Percentiles rank a stretch among this genome's conserved stretches.
Conservation (phyloP, 2,113 vertebrate genomes). For the Machaerirhynchus nigripectus region DNA sequence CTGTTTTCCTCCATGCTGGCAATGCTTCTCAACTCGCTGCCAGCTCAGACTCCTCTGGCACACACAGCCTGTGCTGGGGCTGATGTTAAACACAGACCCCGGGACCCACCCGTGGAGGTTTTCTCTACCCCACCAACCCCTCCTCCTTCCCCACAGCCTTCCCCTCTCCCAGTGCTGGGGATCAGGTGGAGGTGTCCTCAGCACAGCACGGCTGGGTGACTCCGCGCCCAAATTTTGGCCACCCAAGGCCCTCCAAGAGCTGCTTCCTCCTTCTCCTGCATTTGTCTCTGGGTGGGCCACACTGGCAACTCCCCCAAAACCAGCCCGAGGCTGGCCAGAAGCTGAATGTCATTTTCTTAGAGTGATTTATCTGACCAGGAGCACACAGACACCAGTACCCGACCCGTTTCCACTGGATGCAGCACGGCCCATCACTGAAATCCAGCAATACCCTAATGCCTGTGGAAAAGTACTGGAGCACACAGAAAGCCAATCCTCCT, state of each 20-base stretch:
- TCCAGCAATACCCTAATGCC: not conserved
- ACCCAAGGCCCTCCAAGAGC: not conserved
- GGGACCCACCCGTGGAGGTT: not conserved
- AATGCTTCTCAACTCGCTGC: not conserved
- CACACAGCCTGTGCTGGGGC: not conserved
- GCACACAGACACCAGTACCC: not conserved
- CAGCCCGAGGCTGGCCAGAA: not conserved
- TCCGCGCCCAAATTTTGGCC: not conserved
- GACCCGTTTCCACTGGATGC: not conserved
- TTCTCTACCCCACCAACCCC: not conserved
- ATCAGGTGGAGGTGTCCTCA: accelerated
- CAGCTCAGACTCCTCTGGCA: not conserved
- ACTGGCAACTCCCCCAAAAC: not conserved
- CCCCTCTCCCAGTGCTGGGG: not conserved
- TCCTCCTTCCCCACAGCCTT: not conserved
- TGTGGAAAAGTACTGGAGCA: not conserved
- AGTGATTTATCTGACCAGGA: not conserved
- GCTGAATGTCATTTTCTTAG: not conserved
- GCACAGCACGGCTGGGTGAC: accelerated
- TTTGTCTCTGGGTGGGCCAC: not conserved
- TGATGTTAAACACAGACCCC: accelerated
- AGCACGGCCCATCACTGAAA: not conserved
- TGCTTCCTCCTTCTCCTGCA: not conserved
- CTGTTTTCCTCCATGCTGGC: not conserved
- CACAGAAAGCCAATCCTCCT: not conserved